Evolutionary conservation across 2,797 vertebrate genomes (phyloP).

Genomic region (Chromis chromis): DNA sequence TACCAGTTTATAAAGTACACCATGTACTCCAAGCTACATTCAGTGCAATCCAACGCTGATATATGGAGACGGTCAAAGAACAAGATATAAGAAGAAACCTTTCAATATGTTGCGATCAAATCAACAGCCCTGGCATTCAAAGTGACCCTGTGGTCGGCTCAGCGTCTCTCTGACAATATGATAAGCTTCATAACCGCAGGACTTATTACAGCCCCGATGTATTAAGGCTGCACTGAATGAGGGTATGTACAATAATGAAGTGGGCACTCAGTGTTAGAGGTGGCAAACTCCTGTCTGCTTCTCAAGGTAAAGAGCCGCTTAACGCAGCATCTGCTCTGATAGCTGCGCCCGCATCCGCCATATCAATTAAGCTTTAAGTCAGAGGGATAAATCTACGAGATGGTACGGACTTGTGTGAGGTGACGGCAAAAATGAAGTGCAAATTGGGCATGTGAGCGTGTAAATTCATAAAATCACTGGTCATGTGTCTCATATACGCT

Average conservation of each 20-base stretch:
- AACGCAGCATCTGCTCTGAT: not conserved
- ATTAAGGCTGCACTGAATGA: conserved; percentile 9
- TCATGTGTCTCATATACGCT: too few species aligned
- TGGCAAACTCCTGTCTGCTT: conserved; percentile 7
- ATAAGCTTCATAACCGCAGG: conserved; percentile 9
- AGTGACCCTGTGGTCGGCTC: not conserved
- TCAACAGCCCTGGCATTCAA: not conserved
- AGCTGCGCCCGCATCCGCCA: not conserved
- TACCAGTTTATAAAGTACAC: not conserved
- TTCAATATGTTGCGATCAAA: not conserved
- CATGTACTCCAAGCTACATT: too few species aligned
- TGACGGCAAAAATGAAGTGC: not conserved
- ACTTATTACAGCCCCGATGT: conserved; percentile 10
- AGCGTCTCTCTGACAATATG: conserved; percentile 3
- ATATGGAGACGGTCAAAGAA: not conserved
- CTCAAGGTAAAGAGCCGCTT: not conserved
- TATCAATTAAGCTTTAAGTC: not conserved
- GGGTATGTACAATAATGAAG: not conserved
- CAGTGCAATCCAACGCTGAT: not conserved
- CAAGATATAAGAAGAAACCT: not conserved
- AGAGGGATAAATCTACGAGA: not conserved
- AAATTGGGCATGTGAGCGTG: not conserved
- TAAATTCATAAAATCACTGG: not conserved
- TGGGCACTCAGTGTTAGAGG: not conserved
- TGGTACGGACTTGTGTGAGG: not conserved